Evolutionary conservation across 2,797 vertebrate genomes (phyloP).

Genomic region (Rhyacichthys aspro): DNA sequence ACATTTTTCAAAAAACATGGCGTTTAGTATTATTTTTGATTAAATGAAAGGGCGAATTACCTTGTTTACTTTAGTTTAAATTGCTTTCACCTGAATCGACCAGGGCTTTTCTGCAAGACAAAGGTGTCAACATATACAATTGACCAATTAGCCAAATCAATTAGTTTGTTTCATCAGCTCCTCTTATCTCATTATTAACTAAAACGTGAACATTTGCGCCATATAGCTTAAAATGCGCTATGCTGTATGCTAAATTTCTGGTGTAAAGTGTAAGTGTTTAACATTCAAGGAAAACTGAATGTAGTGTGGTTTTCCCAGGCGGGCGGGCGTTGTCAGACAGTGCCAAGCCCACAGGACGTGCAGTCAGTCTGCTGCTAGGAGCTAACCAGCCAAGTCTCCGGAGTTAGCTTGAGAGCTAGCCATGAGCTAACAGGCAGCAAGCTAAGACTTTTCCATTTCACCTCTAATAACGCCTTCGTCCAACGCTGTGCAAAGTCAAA

Average conservation of each 20-base stretch:
- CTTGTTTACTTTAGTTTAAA: not conserved
- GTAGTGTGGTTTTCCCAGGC: slow-evolving; percentile 41
- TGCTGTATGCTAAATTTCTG: too few species aligned
- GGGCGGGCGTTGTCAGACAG: slow-evolving; percentile 71
- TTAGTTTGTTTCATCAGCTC: slow-evolving; percentile 13
- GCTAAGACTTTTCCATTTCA: slow-evolving; percentile 24
- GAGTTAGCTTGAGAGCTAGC: slow-evolving; percentile 64
- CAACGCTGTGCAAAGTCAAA: slow-evolving; percentile 6
- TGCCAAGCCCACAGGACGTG: slow-evolving; percentile 61
- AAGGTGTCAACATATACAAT: slow-evolving; percentile 40
- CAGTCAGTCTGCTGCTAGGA: slow-evolving; percentile 53
- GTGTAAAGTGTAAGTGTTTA: rapidly evolving
- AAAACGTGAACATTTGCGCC: too few species aligned
- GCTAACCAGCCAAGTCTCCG: slow-evolving; percentile 34
- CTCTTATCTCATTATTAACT: not conserved
- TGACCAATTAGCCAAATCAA: slow-evolving; percentile 38
- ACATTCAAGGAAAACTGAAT: not conserved
- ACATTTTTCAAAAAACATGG: not conserved
- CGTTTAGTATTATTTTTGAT: too few species aligned
- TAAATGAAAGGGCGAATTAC: slow-evolving; percentile 10
- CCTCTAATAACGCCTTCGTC: slow-evolving; percentile 12
- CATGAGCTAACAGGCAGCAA: slow-evolving; percentile 75
- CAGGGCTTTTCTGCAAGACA: not conserved
- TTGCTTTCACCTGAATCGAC: not conserved
- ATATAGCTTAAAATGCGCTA: too few species aligned